A percentile compares a stretch with the other conserved stretches of the same genome.
Evolutionary conservation across 2,888 invertebrate species (phyloP).

Genomic region (Morpho achilles): DNA sequence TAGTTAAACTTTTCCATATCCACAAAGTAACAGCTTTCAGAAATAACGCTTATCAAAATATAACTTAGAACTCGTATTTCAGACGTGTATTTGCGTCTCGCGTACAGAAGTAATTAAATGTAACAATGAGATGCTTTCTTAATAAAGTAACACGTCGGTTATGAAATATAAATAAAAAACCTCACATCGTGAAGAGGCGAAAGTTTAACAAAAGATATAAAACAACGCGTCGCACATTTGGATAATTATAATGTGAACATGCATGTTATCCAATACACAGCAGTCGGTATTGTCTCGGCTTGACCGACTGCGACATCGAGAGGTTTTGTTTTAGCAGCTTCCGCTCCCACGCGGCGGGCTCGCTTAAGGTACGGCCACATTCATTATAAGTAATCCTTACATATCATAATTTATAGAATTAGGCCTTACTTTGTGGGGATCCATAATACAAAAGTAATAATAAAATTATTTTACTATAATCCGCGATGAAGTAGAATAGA

Average conservation of each 20-base stretch:
- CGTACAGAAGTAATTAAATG: background rate
- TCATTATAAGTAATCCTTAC: background rate
- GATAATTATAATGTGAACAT: constrained; percentile 24
- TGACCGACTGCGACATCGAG: constrained; percentile 20
- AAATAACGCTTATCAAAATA: too few relatives aligned
- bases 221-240: constrained; percentile 20
- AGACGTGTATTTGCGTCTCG: too few relatives aligned
- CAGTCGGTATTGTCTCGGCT: constrained; percentile 10
- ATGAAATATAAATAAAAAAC: constrained; percentile 7
- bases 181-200: constrained; percentile 19
- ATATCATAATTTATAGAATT: too few relatives aligned
- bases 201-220: constrained; percentile 23
- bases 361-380: background rate
- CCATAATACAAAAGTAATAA: too few relatives aligned
- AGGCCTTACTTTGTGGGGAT: too few relatives aligned
- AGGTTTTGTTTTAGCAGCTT: constrained; percentile 28
- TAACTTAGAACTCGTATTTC: too few relatives aligned
- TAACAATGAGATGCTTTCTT: constrained; percentile 6
- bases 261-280: constrained; percentile 14
- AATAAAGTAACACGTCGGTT: background rate
- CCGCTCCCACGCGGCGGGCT: constrained; percentile 31
- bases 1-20: too few relatives aligned
- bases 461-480: too few relatives aligned
- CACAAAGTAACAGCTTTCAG: too few relatives aligned
- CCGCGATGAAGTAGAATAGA: too few relatives aligned